These are phyloP conservation scores for Cepaea nemoralis DNA, from an alignment of 1,140 invertebrate genomes.

Conservation along the genomic window DNA sequence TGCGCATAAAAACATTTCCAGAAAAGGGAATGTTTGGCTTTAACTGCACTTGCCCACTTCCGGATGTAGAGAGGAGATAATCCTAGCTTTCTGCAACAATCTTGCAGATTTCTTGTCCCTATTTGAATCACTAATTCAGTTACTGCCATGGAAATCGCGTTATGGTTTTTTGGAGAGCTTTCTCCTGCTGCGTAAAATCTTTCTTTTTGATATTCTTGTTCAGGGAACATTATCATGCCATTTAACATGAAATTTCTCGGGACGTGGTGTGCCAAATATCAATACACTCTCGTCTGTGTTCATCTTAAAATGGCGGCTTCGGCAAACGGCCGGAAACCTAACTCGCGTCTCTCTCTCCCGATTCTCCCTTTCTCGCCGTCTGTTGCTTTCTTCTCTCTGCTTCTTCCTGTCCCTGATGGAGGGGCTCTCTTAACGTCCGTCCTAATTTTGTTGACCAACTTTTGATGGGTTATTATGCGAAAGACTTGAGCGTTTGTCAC, in stretches of 20 bases:
- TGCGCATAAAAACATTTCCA: background rate
- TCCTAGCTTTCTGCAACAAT: background rate
- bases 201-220: background rate
- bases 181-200: background rate
- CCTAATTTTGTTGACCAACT: background rate
- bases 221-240: background rate
- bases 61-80: background rate
- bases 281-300: background rate
- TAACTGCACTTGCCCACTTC: background rate
- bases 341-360: too few species aligned
- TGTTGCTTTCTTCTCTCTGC: background rate
- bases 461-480: background rate
- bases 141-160: background rate
- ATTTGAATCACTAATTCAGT: slow-evolving; percentile 3
- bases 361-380: too few species aligned
- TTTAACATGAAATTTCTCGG: background rate
- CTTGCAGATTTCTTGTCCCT: background rate
- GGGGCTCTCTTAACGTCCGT: background rate
- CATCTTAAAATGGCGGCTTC: background rate
- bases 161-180: background rate
- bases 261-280: background rate
- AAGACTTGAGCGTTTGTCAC: background rate
- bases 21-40: background rate
- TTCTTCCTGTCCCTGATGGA: background rate
- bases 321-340: background rate